phyloP scores from a whole-genome alignment of 2,113 vertebrate genomes.

The Columba livia region DNA sequence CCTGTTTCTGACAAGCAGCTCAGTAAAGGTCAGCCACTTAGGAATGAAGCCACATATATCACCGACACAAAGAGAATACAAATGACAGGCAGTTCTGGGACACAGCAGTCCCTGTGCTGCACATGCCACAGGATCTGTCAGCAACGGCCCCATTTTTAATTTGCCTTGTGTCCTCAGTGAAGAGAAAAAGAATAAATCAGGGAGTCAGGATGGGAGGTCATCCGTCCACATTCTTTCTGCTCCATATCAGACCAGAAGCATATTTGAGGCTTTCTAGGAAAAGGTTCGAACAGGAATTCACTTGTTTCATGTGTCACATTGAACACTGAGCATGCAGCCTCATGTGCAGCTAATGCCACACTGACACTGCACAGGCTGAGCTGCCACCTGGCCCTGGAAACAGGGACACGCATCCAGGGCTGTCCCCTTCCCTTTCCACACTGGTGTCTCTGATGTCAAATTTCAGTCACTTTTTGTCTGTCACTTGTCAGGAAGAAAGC shows the following conservation, averaged over 20 bases:
- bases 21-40: neutral
- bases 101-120: rapidly evolving
- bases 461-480: neutral
- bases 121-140: neutral
- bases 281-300: neutral
- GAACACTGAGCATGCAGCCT: rapidly evolving
- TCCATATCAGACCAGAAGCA: neutral
- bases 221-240: neutral
- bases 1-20: slow-evolving; percentile 16
- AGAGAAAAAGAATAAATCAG: neutral
- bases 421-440: neutral
- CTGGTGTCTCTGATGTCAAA: neutral
- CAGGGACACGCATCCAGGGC: neutral
- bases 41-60: neutral
- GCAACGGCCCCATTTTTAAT: neutral
- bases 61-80: neutral
- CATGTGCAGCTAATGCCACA: rapidly evolving
- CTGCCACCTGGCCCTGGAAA: neutral
- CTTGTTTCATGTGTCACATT: rapidly evolving
- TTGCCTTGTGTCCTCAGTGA: neutral
- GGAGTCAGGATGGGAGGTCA: neutral
- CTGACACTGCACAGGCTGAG: rapidly evolving
- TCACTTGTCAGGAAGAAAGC: neutral
- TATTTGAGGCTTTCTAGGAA: neutral
- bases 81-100: neutral